These are phyloP conservation scores for Himalopsyche kuldschensis DNA, from an alignment of 2,888 invertebrate genomes.

Conservation along the genomic window DNA sequence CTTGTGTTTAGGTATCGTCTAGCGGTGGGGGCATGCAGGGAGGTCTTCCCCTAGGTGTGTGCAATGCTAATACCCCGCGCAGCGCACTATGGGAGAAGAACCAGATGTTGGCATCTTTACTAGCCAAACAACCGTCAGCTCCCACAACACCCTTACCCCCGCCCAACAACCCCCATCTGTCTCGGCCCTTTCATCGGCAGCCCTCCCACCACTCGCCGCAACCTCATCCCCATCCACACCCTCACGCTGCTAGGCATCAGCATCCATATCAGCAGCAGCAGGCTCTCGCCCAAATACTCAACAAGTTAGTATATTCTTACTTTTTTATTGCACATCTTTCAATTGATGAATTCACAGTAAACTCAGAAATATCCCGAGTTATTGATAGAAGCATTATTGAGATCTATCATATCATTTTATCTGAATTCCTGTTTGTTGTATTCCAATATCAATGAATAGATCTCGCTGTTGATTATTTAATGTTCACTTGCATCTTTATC, in stretches of 20 bases:
- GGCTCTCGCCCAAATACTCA: slow-evolving; percentile 34
- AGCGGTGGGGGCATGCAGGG: slow-evolving; percentile 48
- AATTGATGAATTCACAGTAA: too few species aligned
- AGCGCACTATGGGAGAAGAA: slow-evolving; percentile 81
- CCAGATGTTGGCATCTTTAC: slow-evolving; percentile 79
- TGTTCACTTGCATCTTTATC: too few species aligned
- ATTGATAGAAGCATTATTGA: too few species aligned
- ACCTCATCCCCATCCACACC: slow-evolving; percentile 5
- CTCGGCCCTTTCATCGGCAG: slow-evolving; percentile 55
- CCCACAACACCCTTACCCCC: slow-evolving; percentile 70
- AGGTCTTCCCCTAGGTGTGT: slow-evolving; percentile 42
- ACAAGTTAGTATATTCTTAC: slow-evolving; percentile 25
- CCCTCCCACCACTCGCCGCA: slow-evolving; percentile 27
- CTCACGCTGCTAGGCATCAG: slow-evolving; percentile 35
- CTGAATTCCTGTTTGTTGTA: too few species aligned
- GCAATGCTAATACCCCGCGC: not conserved
- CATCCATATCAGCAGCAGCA: slow-evolving; percentile 40
- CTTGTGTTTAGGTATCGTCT: slow-evolving; percentile 58
- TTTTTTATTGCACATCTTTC: too few species aligned
- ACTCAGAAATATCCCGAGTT: too few species aligned
- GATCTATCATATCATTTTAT: too few species aligned
- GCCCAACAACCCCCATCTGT: slow-evolving; percentile 72
- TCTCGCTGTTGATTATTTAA: too few species aligned
- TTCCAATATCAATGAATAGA: too few species aligned
- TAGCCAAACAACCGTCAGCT: slow-evolving; percentile 73